Conservation (phyloP, 2,113 vertebrate genomes). For the Accipiter cooperii region DNA sequence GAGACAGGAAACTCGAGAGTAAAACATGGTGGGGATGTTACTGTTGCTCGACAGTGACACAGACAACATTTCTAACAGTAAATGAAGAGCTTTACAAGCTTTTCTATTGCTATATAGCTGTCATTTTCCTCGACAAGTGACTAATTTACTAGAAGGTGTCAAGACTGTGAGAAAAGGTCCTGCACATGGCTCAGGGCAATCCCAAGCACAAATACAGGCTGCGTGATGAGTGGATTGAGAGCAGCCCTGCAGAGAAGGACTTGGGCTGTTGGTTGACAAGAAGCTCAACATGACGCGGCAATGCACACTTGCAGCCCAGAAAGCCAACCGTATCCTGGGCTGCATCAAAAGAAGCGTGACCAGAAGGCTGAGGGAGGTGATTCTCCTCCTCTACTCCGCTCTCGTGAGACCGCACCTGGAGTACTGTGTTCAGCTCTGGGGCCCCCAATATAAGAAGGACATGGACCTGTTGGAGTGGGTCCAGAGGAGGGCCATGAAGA, state of each 20-base stretch:
- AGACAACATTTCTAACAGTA: constrained; percentile 2
- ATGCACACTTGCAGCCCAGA: neutral
- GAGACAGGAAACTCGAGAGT: neutral
- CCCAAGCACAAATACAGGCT: neutral
- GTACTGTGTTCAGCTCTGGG: neutral
- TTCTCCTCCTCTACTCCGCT: rapidly evolving
- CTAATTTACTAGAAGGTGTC: constrained; percentile 41
- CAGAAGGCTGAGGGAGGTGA: neutral
- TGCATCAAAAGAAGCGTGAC: neutral
- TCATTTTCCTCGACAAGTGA: neutral
- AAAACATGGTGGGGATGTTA: neutral
- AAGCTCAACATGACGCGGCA: neutral
- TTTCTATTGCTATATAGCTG: neutral
- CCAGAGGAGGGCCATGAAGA: no score
- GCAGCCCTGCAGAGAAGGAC: neutral
- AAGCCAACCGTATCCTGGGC: neutral
- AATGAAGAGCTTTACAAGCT: constrained; percentile 17
- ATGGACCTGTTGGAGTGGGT: no score
- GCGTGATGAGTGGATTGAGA: neutral
- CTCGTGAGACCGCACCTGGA: neutral
- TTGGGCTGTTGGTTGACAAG: neutral
- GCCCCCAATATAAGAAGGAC: no score
- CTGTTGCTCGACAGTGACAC: neutral
- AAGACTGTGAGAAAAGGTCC: neutral
- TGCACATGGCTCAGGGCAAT: neutral